phyloP scores from a whole-genome alignment of 2,797 vertebrate genomes.

The Pristis pectinata region DNA sequence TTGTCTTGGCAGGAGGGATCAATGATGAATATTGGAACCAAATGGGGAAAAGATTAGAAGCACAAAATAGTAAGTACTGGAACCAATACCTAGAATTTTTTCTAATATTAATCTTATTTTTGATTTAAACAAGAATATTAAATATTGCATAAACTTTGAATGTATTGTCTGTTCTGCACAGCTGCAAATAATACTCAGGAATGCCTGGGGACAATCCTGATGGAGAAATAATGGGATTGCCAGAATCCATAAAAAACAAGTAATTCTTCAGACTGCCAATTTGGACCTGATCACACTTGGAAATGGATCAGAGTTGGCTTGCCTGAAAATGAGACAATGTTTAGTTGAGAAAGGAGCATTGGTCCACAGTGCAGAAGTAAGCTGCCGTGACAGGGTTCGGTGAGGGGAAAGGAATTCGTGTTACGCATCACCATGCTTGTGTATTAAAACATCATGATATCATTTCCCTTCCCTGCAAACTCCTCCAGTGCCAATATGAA shows the following conservation, averaged over 20 bases:
- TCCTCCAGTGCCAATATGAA: background rate
- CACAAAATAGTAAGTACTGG: background rate
- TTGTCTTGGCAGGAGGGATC: background rate
- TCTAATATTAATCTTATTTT: background rate
- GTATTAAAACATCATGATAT: background rate
- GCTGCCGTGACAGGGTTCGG: background rate
- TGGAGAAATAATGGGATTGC: conserved; percentile 24
- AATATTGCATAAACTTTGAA: background rate
- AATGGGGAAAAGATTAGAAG: conserved; percentile 2
- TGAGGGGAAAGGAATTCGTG: background rate
- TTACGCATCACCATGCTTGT: background rate
- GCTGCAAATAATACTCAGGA: conserved; percentile 9
- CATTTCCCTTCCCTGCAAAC: conserved; percentile 4
- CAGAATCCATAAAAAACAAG: conserved; percentile 32
- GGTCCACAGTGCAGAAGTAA: background rate
- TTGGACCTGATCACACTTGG: conserved; percentile 13
- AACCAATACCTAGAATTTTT: background rate
- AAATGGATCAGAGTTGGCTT: conserved; percentile 23
- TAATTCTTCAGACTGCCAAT: conserved; percentile 31
- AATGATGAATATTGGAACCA: background rate
- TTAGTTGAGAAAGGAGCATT: conserved; percentile 5
- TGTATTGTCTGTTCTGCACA: conserved; percentile 11
- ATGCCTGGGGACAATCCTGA: background rate
- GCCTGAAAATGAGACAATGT: conserved; percentile 32
- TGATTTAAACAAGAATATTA: conserved; percentile 1